phyloP scores from a whole-genome alignment of 2,888 invertebrate species.

The Drosophila acutilabella region DNA sequence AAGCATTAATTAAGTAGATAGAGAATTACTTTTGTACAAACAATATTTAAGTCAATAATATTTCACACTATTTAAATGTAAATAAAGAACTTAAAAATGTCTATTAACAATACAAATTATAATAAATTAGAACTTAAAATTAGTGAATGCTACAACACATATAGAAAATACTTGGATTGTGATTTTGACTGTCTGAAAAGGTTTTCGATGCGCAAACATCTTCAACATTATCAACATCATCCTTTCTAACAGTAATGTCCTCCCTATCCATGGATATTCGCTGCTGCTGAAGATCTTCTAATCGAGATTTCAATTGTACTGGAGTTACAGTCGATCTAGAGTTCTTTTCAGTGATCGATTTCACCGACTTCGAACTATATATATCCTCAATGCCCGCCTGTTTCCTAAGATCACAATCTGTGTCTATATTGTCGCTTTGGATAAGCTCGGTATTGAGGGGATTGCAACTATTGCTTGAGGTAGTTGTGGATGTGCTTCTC shows the following conservation, averaged over 20 bases:
- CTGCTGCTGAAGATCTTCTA: conserved; percentile 85
- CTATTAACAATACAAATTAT: conserved; percentile 15
- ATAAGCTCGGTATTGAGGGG: conserved; percentile 59
- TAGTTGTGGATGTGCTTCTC: conserved; percentile 64
- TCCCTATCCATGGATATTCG: conserved; percentile 65
- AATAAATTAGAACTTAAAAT: conserved; percentile 41
- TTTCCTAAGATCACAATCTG: conserved; percentile 21
- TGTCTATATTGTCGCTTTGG: conserved; percentile 42
- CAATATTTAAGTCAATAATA: conserved; percentile 29
- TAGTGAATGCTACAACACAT: conserved; percentile 81
- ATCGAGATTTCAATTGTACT: conserved; percentile 87
- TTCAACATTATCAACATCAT: conserved; percentile 80
- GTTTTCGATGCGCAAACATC: conserved; percentile 52
- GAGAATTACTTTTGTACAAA: conserved; percentile 7
- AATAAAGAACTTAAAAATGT: conserved; percentile 22
- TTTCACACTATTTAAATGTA: conserved; percentile 20
- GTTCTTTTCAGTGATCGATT: conserved; percentile 45
- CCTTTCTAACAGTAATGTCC: conserved; percentile 60
- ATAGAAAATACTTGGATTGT: conserved; percentile 64
- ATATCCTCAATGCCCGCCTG: conserved; percentile 9
- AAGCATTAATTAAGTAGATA: conserved; percentile 14
- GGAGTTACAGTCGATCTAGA: conserved; percentile 87
- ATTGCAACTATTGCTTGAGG: conserved; percentile 72
- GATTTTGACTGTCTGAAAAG: conserved; percentile 48
- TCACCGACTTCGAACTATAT: conserved; percentile 6